phyloP scores from a whole-genome alignment of 2,797 vertebrate species.

The Melanitta fusca region DNA sequence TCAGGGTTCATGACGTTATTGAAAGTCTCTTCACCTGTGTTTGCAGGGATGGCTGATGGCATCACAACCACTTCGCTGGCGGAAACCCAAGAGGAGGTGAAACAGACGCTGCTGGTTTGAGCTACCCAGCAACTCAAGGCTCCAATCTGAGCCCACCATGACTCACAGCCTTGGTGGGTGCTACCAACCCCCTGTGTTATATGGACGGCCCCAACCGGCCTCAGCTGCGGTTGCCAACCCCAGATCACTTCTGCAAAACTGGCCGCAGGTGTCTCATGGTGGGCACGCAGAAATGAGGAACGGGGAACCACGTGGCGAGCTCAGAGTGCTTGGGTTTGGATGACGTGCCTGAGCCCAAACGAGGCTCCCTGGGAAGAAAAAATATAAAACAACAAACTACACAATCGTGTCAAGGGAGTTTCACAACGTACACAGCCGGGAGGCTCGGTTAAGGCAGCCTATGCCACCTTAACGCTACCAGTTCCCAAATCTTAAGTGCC shows the following conservation, averaged over 20 bases:
- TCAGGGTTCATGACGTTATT: background rate
- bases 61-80: background rate
- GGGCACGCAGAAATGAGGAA: slow-evolving; percentile 32
- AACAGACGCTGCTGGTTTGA: background rate
- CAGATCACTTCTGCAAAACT: slow-evolving; percentile 42
- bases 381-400: background rate
- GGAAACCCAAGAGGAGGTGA: background rate
- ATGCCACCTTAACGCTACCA: background rate
- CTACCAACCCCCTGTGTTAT: background rate
- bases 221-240: background rate
- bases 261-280: slow-evolving; percentile 32
- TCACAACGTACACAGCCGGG: background rate
- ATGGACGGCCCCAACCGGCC: background rate
- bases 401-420: background rate
- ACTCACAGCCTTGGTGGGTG: background rate
- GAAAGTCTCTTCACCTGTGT: background rate
- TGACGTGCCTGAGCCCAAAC: background rate
- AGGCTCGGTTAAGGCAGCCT: background rate
- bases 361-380: background rate
- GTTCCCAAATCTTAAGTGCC: background rate
- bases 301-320: background rate
- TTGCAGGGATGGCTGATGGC: background rate
- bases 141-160: background rate
- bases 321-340: background rate
- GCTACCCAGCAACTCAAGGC: fast-evolving